Conservation (phyloP, 2,888 invertebrate genomes). For the Mechanitis messenoides region DNA sequence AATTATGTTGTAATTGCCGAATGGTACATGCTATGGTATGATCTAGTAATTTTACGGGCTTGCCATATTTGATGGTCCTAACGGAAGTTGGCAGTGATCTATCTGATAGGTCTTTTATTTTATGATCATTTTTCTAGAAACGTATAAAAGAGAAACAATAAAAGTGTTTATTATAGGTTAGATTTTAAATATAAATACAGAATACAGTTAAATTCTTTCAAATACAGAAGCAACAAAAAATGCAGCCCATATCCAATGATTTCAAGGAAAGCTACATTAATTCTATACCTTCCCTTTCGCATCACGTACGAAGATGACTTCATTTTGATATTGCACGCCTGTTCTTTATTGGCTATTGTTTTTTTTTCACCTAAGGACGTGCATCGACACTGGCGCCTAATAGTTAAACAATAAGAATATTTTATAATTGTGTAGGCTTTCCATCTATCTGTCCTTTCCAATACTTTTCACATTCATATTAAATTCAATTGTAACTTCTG, state of each 20-base stretch:
- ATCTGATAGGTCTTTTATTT: neutral
- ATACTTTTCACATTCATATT: too few species aligned
- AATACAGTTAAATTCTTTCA: constrained; percentile 24
- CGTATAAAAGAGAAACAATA: too few species aligned
- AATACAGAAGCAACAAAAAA: constrained; percentile 29
- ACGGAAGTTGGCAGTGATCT: constrained; percentile 28
- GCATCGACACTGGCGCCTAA: constrained; percentile 39
- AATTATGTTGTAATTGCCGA: constrained; percentile 37
- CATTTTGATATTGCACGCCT: constrained; percentile 67
- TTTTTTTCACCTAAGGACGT: constrained; percentile 47
- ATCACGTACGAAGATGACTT: constrained; percentile 66
- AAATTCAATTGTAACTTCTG: too few species aligned
- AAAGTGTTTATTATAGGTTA: too few species aligned
- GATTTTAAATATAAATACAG: neutral
- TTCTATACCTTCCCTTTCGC: constrained; percentile 41
- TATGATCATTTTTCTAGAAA: too few species aligned
- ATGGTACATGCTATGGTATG: constrained; percentile 52
- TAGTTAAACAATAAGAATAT: constrained; percentile 33
- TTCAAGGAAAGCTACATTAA: constrained; percentile 52
- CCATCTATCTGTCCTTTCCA: neutral
- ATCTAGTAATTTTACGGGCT: constrained; percentile 34
- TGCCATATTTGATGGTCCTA: constrained; percentile 30
- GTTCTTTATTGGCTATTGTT: constrained; percentile 64
- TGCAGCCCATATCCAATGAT: constrained; percentile 30
- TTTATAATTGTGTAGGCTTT: constrained; percentile 36